Percentiles rank a stretch among this genome's conserved stretches.
Evolutionary conservation across 2,113 vertebrate species (phyloP).

Genomic region (Naja naja): DNA sequence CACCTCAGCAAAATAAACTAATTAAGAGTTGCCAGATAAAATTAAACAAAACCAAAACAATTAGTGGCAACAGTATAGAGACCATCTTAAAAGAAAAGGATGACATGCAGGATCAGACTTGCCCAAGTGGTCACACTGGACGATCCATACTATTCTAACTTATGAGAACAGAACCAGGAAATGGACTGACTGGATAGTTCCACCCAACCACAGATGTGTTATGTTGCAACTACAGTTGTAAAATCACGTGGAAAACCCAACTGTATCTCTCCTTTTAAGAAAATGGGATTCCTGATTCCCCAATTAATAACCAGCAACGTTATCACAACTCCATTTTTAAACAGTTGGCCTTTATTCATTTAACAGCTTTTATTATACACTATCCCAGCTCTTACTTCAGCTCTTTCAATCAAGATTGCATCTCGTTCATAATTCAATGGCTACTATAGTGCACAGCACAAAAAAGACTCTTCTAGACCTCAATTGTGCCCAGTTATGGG

Average conservation of each 20-base stretch:
- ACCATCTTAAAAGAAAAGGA: neutral
- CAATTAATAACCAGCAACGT: neutral
- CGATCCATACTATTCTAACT: neutral
- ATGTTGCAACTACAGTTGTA: neutral
- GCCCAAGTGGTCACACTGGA: neutral
- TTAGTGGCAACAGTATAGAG: neutral
- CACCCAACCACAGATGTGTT: neutral
- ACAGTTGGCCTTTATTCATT: neutral
- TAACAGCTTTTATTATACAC: neutral
- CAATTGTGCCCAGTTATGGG: neutral
- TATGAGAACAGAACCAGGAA: neutral
- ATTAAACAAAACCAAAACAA: neutral
- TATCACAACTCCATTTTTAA: neutral
- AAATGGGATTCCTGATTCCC: neutral
- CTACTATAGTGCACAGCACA: neutral
- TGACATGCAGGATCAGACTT: neutral
- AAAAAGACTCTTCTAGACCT: neutral
- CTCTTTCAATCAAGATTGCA: neutral
- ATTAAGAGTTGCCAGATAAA: neutral
- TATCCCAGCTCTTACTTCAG: neutral
- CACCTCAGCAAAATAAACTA: neutral
- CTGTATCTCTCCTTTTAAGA: neutral
- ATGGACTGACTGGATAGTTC: neutral
- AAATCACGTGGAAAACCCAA: neutral
- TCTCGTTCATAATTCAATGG: neutral